Evolutionary conservation across 2,113 vertebrate species (phyloP).

Genomic region (Mungos mungo): DNA sequence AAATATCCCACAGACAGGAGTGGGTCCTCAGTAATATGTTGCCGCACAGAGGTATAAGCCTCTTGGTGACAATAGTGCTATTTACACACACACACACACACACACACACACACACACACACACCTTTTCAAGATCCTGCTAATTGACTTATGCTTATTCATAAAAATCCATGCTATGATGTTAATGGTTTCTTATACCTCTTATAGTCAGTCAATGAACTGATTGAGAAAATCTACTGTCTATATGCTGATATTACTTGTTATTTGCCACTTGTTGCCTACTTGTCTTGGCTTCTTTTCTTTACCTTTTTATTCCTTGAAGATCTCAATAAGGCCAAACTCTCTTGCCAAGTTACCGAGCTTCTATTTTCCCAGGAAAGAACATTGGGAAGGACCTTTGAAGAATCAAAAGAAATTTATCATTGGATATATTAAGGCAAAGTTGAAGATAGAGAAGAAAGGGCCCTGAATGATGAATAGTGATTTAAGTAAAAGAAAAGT

Average conservation of each 20-base stretch:
- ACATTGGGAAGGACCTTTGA: background rate
- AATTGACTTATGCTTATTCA: background rate
- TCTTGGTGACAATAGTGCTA: background rate
- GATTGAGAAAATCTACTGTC: background rate
- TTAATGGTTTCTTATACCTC: background rate
- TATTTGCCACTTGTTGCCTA: background rate
- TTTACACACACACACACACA: background rate
- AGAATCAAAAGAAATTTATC: background rate
- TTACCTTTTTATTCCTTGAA: background rate
- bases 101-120: background rate
- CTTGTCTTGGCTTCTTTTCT: background rate
- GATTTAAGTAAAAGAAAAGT: background rate
- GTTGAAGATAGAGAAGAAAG: background rate
- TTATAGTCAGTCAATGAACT: background rate
- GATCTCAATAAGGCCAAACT: background rate
- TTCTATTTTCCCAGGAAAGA: background rate
- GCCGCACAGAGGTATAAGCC: background rate
- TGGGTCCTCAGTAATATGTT: background rate
- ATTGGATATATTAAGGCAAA: background rate
- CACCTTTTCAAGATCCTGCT: background rate
- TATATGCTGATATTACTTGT: too few species aligned
- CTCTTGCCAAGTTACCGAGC: background rate
- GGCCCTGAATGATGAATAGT: background rate
- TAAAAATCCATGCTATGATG: background rate
- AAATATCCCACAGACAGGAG: background rate